These are phyloP conservation scores for Mus musculus DNA, from an alignment of 2,113 vertebrate species.

Conservation along the genomic window DNA sequence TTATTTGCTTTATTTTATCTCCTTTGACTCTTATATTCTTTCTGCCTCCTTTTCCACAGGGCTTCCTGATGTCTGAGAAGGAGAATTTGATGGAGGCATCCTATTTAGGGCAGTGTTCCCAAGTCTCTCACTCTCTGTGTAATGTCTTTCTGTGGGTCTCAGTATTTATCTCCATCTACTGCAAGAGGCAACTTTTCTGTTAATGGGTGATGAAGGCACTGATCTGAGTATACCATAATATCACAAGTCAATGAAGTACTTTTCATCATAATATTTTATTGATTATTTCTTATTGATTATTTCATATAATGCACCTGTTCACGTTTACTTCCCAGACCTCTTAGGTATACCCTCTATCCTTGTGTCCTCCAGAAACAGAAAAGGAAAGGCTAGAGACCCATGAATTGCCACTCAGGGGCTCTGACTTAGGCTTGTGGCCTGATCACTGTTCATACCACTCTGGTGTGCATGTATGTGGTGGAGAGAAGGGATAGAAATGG, in stretches of 20 bases:
- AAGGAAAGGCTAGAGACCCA: background rate
- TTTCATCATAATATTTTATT: background rate
- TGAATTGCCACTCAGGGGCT: too few relatives aligned
- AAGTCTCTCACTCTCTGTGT: background rate
- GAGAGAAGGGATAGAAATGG: too few relatives aligned
- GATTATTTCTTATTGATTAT: too few relatives aligned
- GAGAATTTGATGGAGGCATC: background rate
- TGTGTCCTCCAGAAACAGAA: background rate
- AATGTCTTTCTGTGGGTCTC: background rate
- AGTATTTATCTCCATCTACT: background rate
- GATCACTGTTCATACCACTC: too few relatives aligned
- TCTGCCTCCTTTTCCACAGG: background rate
- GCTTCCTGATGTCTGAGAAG: background rate
- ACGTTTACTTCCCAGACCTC: background rate
- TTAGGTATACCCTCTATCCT: background rate
- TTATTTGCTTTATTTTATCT: background rate
- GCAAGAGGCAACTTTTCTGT: background rate
- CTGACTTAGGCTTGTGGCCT: too few relatives aligned
- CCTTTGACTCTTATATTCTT: background rate
- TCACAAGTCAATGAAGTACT: background rate
- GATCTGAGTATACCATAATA: background rate
- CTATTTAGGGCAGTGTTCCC: background rate
- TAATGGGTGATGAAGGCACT: background rate
- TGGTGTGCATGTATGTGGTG: too few relatives aligned
- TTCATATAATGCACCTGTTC: background rate